Base-by-base conservation (phyloP, 2,888 invertebrate genomes). In the Lathronympha strigana region DNA sequence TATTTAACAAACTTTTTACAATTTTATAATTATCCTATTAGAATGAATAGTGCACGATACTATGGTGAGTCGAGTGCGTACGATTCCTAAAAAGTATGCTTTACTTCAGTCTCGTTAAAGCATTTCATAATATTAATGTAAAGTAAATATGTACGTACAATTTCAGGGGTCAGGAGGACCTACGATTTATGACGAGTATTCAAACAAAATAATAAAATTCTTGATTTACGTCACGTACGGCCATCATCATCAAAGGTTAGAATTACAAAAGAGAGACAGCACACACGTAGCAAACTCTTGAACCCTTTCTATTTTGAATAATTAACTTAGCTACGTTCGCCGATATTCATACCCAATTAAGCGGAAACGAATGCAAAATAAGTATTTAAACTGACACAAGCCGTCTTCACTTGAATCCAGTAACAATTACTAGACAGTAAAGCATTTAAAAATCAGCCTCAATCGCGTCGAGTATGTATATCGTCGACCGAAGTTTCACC, bases 1-100 rank as follows among this genome's bases (percentile, higher is more conserved):
- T 89, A 89, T 88, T 90, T 88, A 87, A 87, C 86, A 88, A 90
- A 83, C 80, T 72, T 79, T 78, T 82, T 76, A 76, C 71, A 77
- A 58, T 63, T 50, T 80, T 80, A 85, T 80, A 81, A 78, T 69
- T 69, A 73, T 81, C 74, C 70, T 75, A 78, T 76, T 61, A 71
- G 80, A 85, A 82, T 63, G 69, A 82, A 81, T 75, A 68, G 90
- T 90, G 90, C 88, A 74, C 69, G 76, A 76, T 81, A 83, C 76
- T 80, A 81, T 78, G 71, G 73, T 78, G 83, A 79, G 80, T 76
- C 80, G 77, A 70, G 86, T 87, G 84, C 60, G 69, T 67, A 61
- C 54, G 36, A 50, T 67, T 31, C 50, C 43, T 66, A 43, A 69
- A 64, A 70, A 71, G 71, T 71, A 76, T 69, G 73, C 73, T 74